Conservation (phyloP, 2,797 vertebrate genomes). For the Leptatherina wallacei region DNA sequence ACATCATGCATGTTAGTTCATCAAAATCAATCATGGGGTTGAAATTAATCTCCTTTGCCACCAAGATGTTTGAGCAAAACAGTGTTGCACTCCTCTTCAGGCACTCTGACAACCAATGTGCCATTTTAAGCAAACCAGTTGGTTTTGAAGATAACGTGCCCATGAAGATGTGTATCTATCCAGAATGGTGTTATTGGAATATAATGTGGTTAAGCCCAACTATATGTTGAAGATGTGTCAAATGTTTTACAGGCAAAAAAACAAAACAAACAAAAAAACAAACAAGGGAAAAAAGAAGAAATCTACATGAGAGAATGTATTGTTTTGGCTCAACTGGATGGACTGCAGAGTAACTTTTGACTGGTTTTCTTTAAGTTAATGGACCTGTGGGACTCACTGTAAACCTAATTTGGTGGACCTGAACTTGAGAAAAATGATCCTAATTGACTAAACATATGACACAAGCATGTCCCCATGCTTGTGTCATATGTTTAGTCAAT, state of each 20-base stretch:
- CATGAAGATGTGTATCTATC: slow-evolving; percentile 20
- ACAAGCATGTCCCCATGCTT: background rate
- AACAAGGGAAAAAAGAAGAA: background rate
- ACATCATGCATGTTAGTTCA: slow-evolving; percentile 71
- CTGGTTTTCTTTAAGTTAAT: background rate
- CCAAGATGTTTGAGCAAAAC: slow-evolving; percentile 21
- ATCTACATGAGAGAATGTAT: background rate
- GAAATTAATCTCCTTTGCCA: slow-evolving; percentile 48
- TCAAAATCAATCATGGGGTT: slow-evolving; percentile 77
- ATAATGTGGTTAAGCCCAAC: background rate
- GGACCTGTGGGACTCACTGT: background rate
- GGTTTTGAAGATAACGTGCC: slow-evolving; percentile 21
- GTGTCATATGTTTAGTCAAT: background rate
- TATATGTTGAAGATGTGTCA: background rate
- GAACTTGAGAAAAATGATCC: background rate
- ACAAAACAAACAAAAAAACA: background rate
- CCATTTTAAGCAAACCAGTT: slow-evolving; percentile 29
- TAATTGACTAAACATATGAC: background rate
- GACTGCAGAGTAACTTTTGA: background rate
- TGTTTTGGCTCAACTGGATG: background rate
- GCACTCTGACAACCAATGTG: slow-evolving; percentile 25
- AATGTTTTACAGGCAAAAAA: background rate
- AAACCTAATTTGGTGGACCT: background rate
- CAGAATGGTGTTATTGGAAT: slow-evolving; percentile 8
- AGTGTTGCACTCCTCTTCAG: slow-evolving; percentile 12